Evolutionary conservation across 2,888 invertebrate species (phyloP).

Genomic region (Cataglyphis livida): DNA sequence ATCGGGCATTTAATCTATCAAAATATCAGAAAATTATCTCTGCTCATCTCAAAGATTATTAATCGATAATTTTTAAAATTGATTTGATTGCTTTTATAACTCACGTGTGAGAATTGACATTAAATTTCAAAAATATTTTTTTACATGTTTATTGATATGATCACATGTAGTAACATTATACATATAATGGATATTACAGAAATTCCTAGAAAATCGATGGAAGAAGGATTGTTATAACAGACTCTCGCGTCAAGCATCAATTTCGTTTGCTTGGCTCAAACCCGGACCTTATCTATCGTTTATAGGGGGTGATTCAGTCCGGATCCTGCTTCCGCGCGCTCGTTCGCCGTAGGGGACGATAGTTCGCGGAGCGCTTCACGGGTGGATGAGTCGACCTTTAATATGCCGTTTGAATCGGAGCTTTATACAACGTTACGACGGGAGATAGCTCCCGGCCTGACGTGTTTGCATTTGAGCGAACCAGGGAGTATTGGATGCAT

Average conservation of each 20-base stretch:
- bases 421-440: constrained; percentile 79
- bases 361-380: constrained; percentile 76
- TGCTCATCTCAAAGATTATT: neutral
- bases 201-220: constrained; percentile 43
- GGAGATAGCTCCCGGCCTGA: constrained; percentile 81
- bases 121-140: neutral
- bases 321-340: constrained; percentile 54
- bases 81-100: neutral
- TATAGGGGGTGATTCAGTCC: constrained; percentile 72
- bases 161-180: neutral
- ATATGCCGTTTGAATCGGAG: constrained; percentile 83
- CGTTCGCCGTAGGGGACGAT: constrained; percentile 75
- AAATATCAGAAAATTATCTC: neutral
- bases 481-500: constrained; percentile 81
- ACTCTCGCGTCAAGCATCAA: constrained; percentile 61
- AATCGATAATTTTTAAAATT: neutral
- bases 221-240: constrained; percentile 28
- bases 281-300: constrained; percentile 74
- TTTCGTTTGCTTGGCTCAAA: constrained; percentile 53
- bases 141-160: neutral
- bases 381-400: constrained; percentile 81
- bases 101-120: neutral
- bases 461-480: constrained; percentile 81
- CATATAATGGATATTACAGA: neutral
- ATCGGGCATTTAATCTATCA: neutral